phyloP scores from a whole-genome alignment of 1,140 invertebrate genomes.

The Macrotrachela quadricornifera region DNA sequence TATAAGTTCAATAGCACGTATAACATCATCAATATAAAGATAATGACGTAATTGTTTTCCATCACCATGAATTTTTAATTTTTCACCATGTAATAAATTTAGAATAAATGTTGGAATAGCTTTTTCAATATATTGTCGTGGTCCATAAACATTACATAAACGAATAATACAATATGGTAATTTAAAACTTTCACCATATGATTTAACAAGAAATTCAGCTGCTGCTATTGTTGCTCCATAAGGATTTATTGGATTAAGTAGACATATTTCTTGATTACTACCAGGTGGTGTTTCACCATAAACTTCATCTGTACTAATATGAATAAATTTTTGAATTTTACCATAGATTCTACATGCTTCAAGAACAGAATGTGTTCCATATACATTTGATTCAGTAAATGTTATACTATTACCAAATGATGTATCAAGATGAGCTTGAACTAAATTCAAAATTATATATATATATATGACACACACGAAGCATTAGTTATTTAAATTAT shows the following conservation, averaged over 20 bases:
- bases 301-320: slow-evolving; percentile 27
- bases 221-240: slow-evolving; percentile 26
- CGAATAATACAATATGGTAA: slow-evolving; percentile 21
- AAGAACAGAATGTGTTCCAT: slow-evolving; percentile 12
- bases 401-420: slow-evolving; percentile 12
- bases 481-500: too few species aligned
- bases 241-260: slow-evolving; percentile 21
- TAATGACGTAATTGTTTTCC: slow-evolving; percentile 15
- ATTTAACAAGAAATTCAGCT: slow-evolving; percentile 11
- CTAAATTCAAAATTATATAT: not conserved
- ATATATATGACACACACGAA: too few species aligned
- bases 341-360: slow-evolving; percentile 11
- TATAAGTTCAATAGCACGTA: slow-evolving; percentile 18
- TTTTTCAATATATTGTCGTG: slow-evolving; percentile 24
- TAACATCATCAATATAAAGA: slow-evolving; percentile 22
- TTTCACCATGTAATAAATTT: slow-evolving; percentile 15
- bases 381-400: slow-evolving; percentile 13
- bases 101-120: slow-evolving; percentile 23
- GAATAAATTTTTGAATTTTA: slow-evolving; percentile 19
- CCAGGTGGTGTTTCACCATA: slow-evolving; percentile 9
- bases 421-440: slow-evolving; percentile 7
- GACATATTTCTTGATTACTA: not conserved
- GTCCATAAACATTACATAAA: slow-evolving; percentile 28
- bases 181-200: slow-evolving; percentile 13
- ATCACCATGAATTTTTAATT: slow-evolving; percentile 18